Base-by-base conservation (phyloP, 2,888 invertebrate species). In the Meliscaeva auricollis region DNA sequence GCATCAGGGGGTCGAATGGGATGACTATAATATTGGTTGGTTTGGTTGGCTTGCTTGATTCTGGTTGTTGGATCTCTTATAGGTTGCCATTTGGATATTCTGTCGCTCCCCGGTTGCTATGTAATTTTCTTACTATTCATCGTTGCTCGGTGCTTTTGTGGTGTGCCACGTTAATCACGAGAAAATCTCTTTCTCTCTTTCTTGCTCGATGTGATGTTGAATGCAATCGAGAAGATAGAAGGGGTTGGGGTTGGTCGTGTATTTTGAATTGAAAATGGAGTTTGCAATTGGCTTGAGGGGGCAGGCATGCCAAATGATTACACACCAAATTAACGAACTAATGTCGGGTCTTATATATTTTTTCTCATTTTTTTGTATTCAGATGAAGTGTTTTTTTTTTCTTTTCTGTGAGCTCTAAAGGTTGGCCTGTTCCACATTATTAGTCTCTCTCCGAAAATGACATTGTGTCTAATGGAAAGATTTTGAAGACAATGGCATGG, bases 321-420 rank as follows among this genome's bases (percentile, higher is more conserved):
- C 66, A 85, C 84, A 85, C 80, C 75, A 80, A 76, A 85, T 80
- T 80, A 85, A 85, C 76, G 62, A 84, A 75, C 73, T 75, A 79
- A 84, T 76, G 72, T 66, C 52, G 35, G 54, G 13, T 58, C 20
- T 58, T 35, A 35, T 32, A 38, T 38, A 48, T 30, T 8, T 26
- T 22, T 9, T 54, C 48, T 9, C 0, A 17, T 72, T 38, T n/a
- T 30, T 2, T 26, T 26, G 26, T 26, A 26, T 26, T 26, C 26
- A 3, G 26, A 26, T 26, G 26, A 26, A 26, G 26, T 9, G 3
- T 26, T 26, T 26, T 26, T 26, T 26, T 58, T 50, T 32, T 54
- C 32, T 32, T 41, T 9, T 50, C 2, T 13, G 5, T 17, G 20
- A 6, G 8, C 9, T 11, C 60, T 48, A 6, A 46, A 30, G 9